phyloP scores from a whole-genome alignment of 2,888 invertebrate genomes.

The Drosophila birchii region DNA sequence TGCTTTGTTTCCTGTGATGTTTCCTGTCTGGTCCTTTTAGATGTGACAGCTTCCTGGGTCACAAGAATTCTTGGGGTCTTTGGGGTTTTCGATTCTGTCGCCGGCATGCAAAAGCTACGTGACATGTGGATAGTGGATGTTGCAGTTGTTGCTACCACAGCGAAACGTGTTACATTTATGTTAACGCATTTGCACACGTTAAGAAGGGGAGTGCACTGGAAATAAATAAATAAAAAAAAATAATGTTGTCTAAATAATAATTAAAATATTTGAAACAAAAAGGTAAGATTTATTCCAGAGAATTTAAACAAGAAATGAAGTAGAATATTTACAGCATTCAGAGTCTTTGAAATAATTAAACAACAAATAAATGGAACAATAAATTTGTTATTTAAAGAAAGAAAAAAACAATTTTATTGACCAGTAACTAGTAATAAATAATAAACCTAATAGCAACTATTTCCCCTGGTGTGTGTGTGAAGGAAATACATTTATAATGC shows the following conservation, averaged over 20 bases:
- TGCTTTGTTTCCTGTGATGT: neutral
- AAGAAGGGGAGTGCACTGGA: conserved; percentile 33
- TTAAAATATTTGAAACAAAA: neutral
- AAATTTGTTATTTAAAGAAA: too few relatives aligned
- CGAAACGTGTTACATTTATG: conserved; percentile 78
- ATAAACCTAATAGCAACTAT: neutral
- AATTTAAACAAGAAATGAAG: neutral
- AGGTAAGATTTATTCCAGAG: neutral
- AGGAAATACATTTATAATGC: conserved; percentile 46
- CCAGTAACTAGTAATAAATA: neutral
- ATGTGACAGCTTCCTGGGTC: conserved; percentile 40
- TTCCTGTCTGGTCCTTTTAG: conserved; percentile 19
- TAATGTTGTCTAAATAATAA: neutral
- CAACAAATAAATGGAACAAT: too few relatives aligned
- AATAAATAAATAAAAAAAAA: neutral
- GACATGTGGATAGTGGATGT: conserved; percentile 60
- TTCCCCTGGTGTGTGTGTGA: neutral
- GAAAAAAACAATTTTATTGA: neutral
- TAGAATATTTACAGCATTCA: neutral
- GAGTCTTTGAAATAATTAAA: too few relatives aligned
- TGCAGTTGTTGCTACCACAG: conserved; percentile 63
- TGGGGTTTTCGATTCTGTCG: conserved; percentile 43
- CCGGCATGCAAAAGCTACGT: conserved; percentile 81
- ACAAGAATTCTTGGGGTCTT: conserved; percentile 32
- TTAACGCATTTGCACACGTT: conserved; percentile 76